Percentiles rank a stretch among this genome's conserved stretches.
Evolutionary conservation across 2,888 invertebrate species (phyloP).

Genomic region (Apamea epomidion): DNA sequence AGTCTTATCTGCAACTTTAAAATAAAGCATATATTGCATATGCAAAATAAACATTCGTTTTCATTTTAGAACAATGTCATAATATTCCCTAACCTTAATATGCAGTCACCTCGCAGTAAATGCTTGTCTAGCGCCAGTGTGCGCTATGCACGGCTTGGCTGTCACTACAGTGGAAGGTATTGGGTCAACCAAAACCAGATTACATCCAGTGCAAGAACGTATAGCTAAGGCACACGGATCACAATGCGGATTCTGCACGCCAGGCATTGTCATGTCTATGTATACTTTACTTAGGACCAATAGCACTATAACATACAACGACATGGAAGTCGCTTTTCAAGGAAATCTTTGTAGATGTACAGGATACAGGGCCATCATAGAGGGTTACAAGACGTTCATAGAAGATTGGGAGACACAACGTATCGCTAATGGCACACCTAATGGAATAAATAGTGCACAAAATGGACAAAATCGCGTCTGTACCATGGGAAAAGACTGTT

Average conservation of each 20-base stretch:
- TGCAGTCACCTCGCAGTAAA: slow-evolving; percentile 94
- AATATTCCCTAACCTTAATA: slow-evolving; percentile 61
- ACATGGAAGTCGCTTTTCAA: slow-evolving; percentile 94
- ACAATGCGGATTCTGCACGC: slow-evolving; percentile 97
- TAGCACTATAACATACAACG: slow-evolving; percentile 86
- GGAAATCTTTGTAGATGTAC: slow-evolving; percentile 96
- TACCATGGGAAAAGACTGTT: slow-evolving; percentile 92
- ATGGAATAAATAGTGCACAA: slow-evolving; percentile 63
- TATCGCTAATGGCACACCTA: slow-evolving; percentile 71
- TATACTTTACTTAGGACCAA: slow-evolving; percentile 93
- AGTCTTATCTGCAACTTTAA: slow-evolving; percentile 24
- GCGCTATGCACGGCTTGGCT: slow-evolving; percentile 94
- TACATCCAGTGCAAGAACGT: slow-evolving; percentile 95
- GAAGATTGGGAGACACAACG: slow-evolving; percentile 92
- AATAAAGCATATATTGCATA: not conserved
- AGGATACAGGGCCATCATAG: slow-evolving; percentile 96
- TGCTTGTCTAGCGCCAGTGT: slow-evolving; percentile 95
- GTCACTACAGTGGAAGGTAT: slow-evolving; percentile 97
- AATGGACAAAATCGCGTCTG: slow-evolving; percentile 80
- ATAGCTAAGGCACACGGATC: slow-evolving; percentile 96
- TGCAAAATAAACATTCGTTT: slow-evolving; percentile 13
- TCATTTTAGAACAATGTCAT: slow-evolving; percentile 7
- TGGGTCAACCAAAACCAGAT: slow-evolving; percentile 93
- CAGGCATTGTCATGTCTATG: slow-evolving; percentile 98
- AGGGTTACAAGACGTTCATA: slow-evolving; percentile 94